A percentile compares a stretch with the other conserved stretches of the same genome.
Conservation (phyloP, 2,113 vertebrate species). For the Sterrhoptilus dennistouni region DNA sequence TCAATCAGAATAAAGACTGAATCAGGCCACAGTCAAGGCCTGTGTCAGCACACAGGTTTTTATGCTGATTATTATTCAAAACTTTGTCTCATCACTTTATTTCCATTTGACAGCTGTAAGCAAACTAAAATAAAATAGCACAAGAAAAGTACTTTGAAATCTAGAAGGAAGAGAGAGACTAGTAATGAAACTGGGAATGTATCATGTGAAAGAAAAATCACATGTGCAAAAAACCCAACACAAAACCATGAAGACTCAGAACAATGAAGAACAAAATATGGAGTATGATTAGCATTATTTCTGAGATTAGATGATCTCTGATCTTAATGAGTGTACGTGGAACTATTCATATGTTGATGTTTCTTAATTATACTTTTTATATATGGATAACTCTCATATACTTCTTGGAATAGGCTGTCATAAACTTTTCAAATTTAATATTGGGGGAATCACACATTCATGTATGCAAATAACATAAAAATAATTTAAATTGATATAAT, state of each 20-base stretch:
- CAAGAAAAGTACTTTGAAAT: not conserved
- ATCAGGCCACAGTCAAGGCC: not conserved
- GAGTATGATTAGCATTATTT: not conserved
- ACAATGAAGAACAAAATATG: not conserved
- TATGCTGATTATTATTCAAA: not conserved
- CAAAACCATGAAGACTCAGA: not conserved
- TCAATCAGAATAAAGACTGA: not conserved
- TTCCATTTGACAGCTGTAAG: not conserved
- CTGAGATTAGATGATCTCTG: not conserved
- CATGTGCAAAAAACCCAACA: accelerated
- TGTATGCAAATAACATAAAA: not conserved
- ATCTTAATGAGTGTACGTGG: not conserved
- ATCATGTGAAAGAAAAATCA: not conserved
- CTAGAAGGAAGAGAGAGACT: not conserved
- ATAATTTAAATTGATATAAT: not conserved
- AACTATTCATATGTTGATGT: not conserved
- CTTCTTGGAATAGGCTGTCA: not conserved
- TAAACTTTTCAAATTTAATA: not conserved
- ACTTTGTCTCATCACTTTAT: not conserved
- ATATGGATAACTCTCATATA: not conserved
- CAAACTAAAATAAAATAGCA: not conserved
- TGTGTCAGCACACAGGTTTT: not conserved
- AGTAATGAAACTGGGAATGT: not conserved
- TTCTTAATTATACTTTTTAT: not conserved
- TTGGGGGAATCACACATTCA: not conserved